These are phyloP conservation scores for Enteromius fasciolatus DNA, from an alignment of 2,797 vertebrate genomes.

Conservation along the genomic window DNA sequence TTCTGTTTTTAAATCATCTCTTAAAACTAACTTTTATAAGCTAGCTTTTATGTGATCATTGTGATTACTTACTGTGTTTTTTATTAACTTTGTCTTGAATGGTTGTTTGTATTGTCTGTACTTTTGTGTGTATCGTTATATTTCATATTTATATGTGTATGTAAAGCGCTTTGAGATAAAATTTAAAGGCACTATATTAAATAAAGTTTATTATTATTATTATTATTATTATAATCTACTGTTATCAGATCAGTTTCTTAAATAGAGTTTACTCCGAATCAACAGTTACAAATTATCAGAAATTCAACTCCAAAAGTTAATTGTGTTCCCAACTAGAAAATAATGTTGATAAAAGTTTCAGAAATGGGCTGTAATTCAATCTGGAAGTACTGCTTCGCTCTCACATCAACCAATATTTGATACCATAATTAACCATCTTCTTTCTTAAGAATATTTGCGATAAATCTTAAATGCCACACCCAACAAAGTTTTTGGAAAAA, in stretches of 20 bases:
- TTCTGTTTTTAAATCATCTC: too few relatives aligned
- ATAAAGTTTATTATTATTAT: too few relatives aligned
- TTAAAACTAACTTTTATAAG: too few relatives aligned
- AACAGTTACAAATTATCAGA: background rate
- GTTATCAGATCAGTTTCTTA: background rate
- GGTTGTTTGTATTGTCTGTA: too few relatives aligned
- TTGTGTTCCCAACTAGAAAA: background rate
- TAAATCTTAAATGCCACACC: background rate
- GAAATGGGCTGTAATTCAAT: background rate
- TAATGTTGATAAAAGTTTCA: background rate
- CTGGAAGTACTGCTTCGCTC: background rate
- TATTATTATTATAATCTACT: background rate
- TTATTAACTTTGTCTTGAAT: too few relatives aligned
- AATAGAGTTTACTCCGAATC: background rate
- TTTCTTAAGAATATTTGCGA: background rate
- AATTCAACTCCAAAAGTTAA: constrained; percentile 2
- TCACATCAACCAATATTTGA: background rate
- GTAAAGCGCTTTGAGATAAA: too few relatives aligned
- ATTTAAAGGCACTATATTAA: too few relatives aligned
- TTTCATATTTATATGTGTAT: too few relatives aligned
- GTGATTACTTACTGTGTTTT: too few relatives aligned
- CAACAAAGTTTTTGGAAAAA: background rate
- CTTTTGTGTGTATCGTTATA: too few relatives aligned
- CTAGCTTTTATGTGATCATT: too few relatives aligned
- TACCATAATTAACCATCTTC: background rate